phyloP scores from a whole-genome alignment of 2,113 vertebrate species.

The Mus spicilegus region DNA sequence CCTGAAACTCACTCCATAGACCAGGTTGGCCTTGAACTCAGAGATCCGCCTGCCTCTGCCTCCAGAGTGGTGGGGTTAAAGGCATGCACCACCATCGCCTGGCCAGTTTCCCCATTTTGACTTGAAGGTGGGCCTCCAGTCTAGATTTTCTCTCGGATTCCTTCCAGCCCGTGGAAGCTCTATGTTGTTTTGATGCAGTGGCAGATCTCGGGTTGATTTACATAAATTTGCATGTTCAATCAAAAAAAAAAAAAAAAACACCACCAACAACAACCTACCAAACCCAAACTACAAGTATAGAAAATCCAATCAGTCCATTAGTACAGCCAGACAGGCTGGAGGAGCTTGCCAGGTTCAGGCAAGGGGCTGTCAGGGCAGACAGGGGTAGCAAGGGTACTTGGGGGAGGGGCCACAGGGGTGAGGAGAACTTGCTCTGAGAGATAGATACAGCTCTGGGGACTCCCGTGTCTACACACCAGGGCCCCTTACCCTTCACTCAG shows the following conservation, averaged over 20 bases:
- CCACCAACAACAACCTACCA: too few relatives aligned
- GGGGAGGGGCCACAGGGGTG: not conserved
- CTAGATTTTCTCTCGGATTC: slow-evolving; percentile 66
- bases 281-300: slow-evolving; percentile 69
- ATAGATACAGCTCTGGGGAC: not conserved
- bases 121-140: not conserved
- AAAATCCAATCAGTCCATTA: slow-evolving; percentile 79
- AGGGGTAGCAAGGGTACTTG: not conserved
- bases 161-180: slow-evolving; percentile 65
- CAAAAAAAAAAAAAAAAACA: slow-evolving; percentile 43
- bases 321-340: slow-evolving; percentile 56
- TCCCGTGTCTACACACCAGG: not conserved
- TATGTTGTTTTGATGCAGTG: slow-evolving; percentile 72
- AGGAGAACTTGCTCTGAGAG: not conserved
- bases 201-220: slow-evolving; percentile 74
- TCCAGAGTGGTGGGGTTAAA: not conserved
- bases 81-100: not conserved
- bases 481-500: not conserved
- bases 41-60: not conserved
- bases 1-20: not conserved
- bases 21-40: not conserved
- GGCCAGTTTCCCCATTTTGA: slow-evolving; percentile 68
- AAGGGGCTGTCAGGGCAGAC: slow-evolving; percentile 2
- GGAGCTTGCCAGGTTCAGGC: slow-evolving; percentile 39
- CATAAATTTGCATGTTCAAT: slow-evolving; percentile 82